Percentiles rank a stretch among this genome's conserved stretches.
Conservation (phyloP, 2,797 vertebrate species). For the Morus bassanus region DNA sequence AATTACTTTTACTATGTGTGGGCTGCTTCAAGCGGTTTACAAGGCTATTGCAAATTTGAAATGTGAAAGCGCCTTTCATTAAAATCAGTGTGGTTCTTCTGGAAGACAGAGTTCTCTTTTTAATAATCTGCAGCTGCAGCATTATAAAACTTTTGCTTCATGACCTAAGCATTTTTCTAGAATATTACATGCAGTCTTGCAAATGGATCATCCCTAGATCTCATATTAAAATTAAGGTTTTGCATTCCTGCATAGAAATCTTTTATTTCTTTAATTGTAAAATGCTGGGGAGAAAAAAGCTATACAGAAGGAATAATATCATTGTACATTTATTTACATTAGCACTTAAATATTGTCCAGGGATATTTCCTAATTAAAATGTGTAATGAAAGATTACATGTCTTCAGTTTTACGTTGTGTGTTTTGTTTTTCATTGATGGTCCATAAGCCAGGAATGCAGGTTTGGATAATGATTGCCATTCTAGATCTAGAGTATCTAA, state of each 20-base stretch:
- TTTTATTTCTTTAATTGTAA: neutral
- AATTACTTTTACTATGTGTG: constrained; percentile 46
- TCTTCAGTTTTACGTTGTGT: neutral
- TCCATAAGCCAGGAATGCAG: neutral
- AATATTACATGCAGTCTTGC: neutral
- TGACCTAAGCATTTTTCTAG: constrained; percentile 35
- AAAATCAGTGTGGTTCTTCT: constrained; percentile 30
- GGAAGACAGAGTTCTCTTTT: constrained; percentile 57
- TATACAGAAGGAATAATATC: neutral
- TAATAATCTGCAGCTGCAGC: constrained; percentile 46
- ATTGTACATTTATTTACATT: neutral
- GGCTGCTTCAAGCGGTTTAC: constrained; percentile 17
- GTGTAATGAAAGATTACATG: neutral
- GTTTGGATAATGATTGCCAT: neutral
- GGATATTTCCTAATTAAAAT: neutral
- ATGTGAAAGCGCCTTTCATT: constrained; percentile 64
- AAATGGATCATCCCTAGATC: neutral
- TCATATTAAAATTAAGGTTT: neutral
- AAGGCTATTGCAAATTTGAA: constrained; percentile 47
- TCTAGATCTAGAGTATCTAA: neutral
- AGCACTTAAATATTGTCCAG: neutral
- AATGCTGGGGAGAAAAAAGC: neutral
- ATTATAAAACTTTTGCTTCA: constrained; percentile 12
- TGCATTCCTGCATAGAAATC: neutral
- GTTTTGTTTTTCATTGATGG: neutral